Evolutionary conservation across 2,113 vertebrate species (phyloP), one percentile per base, ranked within the genome.

Genomic region (Bubo blakistoni): DNA sequence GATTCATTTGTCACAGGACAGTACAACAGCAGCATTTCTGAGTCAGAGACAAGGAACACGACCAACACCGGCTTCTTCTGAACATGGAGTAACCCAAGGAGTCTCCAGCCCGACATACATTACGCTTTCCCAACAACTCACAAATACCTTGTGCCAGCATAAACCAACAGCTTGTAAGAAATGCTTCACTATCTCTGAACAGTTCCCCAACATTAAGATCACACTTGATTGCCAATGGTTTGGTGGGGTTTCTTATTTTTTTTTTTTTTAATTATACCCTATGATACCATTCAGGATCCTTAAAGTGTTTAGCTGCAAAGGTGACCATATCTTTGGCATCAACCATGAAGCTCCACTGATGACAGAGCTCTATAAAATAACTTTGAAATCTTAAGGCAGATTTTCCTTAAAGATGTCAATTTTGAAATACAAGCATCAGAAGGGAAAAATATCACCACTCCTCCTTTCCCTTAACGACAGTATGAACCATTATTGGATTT

Each of bases 41-140:
- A 66, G 34, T 11, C 76, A 70, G 54, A 9, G 16, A 13, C 18
- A 8, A 21, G 19, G 25, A 78, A 42, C 25, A 54, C 57, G 61
- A 6, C 6, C 81, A n/a, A 11, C 7, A 3, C 16, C 20, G 74
- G 34, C 66, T 46, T 42, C 70, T 46, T 55, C 6, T 51, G 44
- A 66, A 49, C 16, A 17, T 0, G 10, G 36, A 89, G 27, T 15
- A 57, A 52, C 40, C 54, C 19, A 7, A 38, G 36, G 44, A 9
- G 42, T 40, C 59, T 14, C 58, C 4, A 57, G 61, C 36, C 42
- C 77, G 36, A 30, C 40, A 30, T 49, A 6, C 4, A 0, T 10
- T 26, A 18, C 1, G 1, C 29, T 18, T 46, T 54, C 36, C 73
- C 8, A 1, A 19, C 30, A n/a, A 10, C 0, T 16, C 8, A 11